A percentile compares a stretch with the other conserved stretches of the same genome.
phyloP scores from a whole-genome alignment of 2,888 invertebrate species.

The Drosophila rellima region DNA sequence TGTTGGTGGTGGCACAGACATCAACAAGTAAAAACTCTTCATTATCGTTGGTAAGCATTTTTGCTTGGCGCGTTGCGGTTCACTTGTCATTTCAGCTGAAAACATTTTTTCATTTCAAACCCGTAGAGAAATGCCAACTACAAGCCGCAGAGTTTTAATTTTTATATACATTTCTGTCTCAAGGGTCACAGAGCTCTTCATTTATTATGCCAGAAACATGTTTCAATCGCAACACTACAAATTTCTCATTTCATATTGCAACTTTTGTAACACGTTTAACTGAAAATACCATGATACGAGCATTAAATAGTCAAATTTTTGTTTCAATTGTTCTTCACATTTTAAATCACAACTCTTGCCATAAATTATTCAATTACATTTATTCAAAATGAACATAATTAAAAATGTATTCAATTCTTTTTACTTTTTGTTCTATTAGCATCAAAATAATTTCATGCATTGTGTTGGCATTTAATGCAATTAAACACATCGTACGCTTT shows the following conservation, averaged over 20 bases:
- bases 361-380: neutral
- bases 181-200: slow-evolving; percentile 22
- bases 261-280: slow-evolving; percentile 6
- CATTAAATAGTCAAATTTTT: neutral
- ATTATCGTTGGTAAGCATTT: slow-evolving; percentile 65
- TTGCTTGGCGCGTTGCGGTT: slow-evolving; percentile 66
- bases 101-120: slow-evolving; percentile 52
- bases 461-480: neutral
- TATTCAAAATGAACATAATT: slow-evolving; percentile 14
- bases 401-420: neutral
- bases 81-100: slow-evolving; percentile 64
- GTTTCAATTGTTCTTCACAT: neutral
- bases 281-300: neutral
- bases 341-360: neutral
- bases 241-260: slow-evolving; percentile 7
- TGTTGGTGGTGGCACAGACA: slow-evolving; percentile 44
- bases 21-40: slow-evolving; percentile 78
- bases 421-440: slow-evolving; percentile 11
- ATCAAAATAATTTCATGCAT: neutral
- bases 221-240: slow-evolving; percentile 5
- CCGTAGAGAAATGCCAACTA: slow-evolving; percentile 33
- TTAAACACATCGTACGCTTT: neutral
- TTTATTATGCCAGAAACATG: slow-evolving; percentile 39
- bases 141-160: slow-evolving; percentile 6
- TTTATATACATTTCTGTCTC: neutral